Percentiles rank a stretch among this genome's conserved stretches.
These are phyloP conservation scores for Drosophila flavopinicola DNA, from an alignment of 2,888 invertebrate genomes.

Conservation along the genomic window DNA sequence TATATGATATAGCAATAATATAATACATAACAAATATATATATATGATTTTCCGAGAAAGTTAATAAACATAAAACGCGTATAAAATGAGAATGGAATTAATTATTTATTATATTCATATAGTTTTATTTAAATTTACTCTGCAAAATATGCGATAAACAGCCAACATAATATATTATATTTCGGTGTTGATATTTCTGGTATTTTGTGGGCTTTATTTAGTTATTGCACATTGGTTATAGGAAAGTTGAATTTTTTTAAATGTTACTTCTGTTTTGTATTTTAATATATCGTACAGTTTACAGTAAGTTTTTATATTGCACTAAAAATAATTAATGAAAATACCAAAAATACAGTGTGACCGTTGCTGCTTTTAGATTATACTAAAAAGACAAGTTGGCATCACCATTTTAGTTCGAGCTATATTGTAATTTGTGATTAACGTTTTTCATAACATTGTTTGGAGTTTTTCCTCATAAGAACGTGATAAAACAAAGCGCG, in stretches of 20 bases:
- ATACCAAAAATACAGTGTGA: constrained; percentile 12
- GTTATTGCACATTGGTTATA: background rate
- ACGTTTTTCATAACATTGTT: constrained; percentile 2
- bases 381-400: constrained; percentile 19
- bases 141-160: too few species aligned
- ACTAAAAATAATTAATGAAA: background rate
- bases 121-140: too few species aligned
- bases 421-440: constrained; percentile 19
- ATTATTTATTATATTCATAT: too few species aligned
- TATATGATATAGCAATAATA: constrained; percentile 69
- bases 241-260: background rate
- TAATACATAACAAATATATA: constrained; percentile 38
- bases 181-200: background rate
- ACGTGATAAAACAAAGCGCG: background rate
- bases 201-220: background rate
- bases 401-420: constrained; percentile 13
- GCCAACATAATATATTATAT: too few species aligned
- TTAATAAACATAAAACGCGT: constrained; percentile 64
- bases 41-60: constrained; percentile 64
- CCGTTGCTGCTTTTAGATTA: background rate
- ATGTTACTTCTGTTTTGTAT: too few species aligned
- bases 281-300: too few species aligned
- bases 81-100: constrained; percentile 15
- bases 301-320: too few species aligned
- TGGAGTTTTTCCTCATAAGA: background rate